Evolutionary conservation across 35 echinoderm and acorn worm genomes (phyloP).

Genomic region (Apostichopus japonicus): DNA sequence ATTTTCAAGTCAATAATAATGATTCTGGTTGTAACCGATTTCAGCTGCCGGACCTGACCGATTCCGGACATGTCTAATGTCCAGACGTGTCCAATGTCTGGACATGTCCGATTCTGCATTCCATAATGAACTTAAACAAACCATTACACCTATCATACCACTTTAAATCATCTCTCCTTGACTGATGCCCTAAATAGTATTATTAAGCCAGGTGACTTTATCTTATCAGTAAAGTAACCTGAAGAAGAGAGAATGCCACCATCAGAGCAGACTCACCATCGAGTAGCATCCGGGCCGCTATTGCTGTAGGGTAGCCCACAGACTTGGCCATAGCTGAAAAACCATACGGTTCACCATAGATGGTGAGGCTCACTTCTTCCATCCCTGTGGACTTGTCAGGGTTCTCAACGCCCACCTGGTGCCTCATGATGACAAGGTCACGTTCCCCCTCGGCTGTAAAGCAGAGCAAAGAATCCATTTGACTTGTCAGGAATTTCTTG

Average conservation of each 20-base stretch:
- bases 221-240: no score
- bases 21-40: no score
- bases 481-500: neutral
- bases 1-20: no score
- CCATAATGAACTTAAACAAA: no score
- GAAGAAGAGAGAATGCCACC: neutral
- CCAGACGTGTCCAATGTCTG: no score
- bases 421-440: conserved; percentile 89
- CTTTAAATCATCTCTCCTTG: no score
- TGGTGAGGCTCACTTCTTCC: conserved; percentile 78
- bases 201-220: no score
- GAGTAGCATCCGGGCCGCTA: conserved; percentile 87
- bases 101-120: no score
- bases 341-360: conserved; percentile 90
- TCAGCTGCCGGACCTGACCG: no score
- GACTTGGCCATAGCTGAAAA: conserved; percentile 95
- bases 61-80: no score
- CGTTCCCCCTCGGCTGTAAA: conserved; percentile 77
- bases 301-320: conserved; percentile 94
- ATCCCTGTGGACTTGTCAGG: conserved; percentile 51
- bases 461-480: neutral
- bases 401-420: conserved; percentile 78
- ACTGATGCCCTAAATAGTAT: no score
- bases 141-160: no score
- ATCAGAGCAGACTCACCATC: conserved; percentile 66